Evolutionary conservation across 1,140 invertebrate genomes (phyloP).

Genomic region (Danaus melanippus): DNA sequence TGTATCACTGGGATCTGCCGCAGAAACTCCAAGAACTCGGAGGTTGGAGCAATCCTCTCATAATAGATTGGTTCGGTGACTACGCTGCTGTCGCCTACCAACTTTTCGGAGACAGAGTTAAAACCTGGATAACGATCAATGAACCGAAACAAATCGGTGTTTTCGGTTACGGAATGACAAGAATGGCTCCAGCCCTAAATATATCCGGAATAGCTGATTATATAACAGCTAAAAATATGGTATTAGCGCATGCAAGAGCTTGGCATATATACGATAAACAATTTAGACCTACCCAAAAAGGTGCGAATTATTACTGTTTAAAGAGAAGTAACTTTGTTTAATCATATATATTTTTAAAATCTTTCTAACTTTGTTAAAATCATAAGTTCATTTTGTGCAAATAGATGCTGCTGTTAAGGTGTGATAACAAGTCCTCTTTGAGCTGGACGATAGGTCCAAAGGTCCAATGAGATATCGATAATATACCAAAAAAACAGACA

Average conservation of each 20-base stretch:
- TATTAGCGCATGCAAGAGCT: slow-evolving; percentile 74
- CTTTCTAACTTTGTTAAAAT: too few relatives aligned
- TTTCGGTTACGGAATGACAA: slow-evolving; percentile 53
- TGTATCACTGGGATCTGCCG: slow-evolving; percentile 60
- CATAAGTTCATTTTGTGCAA: too few relatives aligned
- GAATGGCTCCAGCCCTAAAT: slow-evolving; percentile 45
- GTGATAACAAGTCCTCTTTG: too few relatives aligned
- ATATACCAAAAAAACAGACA: too few relatives aligned
- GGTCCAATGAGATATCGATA: too few relatives aligned
- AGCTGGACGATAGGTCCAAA: too few relatives aligned
- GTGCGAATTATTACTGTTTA: slow-evolving; percentile 28
- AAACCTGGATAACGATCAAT: slow-evolving; percentile 67
- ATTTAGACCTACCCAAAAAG: slow-evolving; percentile 72
- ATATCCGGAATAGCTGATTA: slow-evolving; percentile 59
- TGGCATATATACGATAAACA: slow-evolving; percentile 76
- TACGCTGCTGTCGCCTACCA: slow-evolving; percentile 56
- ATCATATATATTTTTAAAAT: background rate
- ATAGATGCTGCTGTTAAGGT: too few relatives aligned
- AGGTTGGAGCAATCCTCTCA: slow-evolving; percentile 51
- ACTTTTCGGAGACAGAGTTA: slow-evolving; percentile 64
- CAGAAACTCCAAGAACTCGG: slow-evolving; percentile 55
- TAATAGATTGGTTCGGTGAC: slow-evolving; percentile 64
- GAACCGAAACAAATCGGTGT: slow-evolving; percentile 54
- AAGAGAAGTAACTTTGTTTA: background rate
- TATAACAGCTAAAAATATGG: slow-evolving; percentile 61